Evolutionary conservation across 1,140 invertebrate species (phyloP).

Genomic region (Meloidogyne floridensis): DNA sequence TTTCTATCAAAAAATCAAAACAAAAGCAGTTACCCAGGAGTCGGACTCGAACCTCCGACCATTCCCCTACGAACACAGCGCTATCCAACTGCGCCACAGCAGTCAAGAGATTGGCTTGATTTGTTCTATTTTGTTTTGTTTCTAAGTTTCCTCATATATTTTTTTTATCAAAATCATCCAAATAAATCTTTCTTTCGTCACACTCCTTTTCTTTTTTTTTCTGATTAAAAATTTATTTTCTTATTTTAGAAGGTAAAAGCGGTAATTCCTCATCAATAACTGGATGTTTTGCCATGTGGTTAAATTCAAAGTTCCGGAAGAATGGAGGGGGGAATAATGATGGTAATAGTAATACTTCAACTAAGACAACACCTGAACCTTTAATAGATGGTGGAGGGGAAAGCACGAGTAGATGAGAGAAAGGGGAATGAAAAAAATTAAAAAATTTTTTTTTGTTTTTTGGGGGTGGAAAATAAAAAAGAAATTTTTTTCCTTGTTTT

Average conservation of each 20-base stretch:
- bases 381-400: background rate
- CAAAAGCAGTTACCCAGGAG: no score
- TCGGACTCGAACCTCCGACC: no score
- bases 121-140: no score
- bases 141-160: no score
- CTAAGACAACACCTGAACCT: slow-evolving; percentile 17
- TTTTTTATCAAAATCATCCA: background rate
- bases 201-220: background rate
- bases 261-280: slow-evolving; percentile 16
- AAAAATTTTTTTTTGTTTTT: slow-evolving; percentile 6
- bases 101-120: no score
- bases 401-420: slow-evolving; percentile 3
- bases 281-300: slow-evolving; percentile 27
- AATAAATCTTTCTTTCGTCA: background rate
- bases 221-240: background rate
- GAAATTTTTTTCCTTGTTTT: background rate
- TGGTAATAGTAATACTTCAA: background rate
- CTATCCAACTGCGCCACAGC: no score
- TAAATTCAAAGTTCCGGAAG: slow-evolving; percentile 15
- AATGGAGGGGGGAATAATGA: slow-evolving; percentile 9
- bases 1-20: no score
- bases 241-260: slow-evolving; percentile 14
- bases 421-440: slow-evolving; percentile 13
- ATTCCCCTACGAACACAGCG: no score
- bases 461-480: background rate